These are phyloP conservation scores for Chionodraco myersi DNA, from an alignment of 2,113 vertebrate species.

Conservation along the genomic window DNA sequence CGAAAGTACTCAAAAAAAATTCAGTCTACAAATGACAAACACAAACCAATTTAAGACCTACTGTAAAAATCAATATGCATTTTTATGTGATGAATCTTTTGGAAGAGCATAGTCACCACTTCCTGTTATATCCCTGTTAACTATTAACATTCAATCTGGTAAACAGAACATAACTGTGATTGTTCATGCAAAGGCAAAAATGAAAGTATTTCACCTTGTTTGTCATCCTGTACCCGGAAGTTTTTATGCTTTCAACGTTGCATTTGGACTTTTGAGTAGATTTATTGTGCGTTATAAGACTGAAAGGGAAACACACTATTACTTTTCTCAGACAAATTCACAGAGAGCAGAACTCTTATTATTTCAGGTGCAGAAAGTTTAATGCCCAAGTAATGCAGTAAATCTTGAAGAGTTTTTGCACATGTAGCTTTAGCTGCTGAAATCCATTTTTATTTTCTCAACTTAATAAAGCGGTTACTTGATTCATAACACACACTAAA, in stretches of 20 bases:
- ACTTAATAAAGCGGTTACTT: constrained; percentile 1
- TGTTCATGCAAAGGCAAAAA: not conserved
- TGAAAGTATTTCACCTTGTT: not conserved
- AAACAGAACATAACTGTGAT: not conserved
- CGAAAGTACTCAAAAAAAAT: not conserved
- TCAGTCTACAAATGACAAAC: constrained; percentile 7
- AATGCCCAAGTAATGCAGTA: constrained; percentile 12
- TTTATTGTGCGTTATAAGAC: not conserved
- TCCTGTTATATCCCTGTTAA: constrained; percentile 9
- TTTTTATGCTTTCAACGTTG: not conserved
- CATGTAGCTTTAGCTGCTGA: constrained; percentile 9
- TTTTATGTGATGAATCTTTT: not conserved
- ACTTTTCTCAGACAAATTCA: constrained; percentile 3
- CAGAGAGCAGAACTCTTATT: not conserved
- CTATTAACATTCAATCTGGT: not conserved
- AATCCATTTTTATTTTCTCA: constrained; percentile 1
- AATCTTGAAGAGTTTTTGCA: constrained; percentile 24
- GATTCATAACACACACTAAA: constrained; percentile 3
- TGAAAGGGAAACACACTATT: not conserved
- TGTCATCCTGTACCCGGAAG: not conserved
- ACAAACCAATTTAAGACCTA: not conserved
- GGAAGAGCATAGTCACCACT: not conserved
- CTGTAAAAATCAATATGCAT: not conserved
- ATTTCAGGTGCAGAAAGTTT: constrained; percentile 42
- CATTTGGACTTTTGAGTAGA: not conserved